A percentile compares a stretch with the other conserved stretches of the same genome.
These are phyloP conservation scores for Melanotaenia maccullochi DNA, from an alignment of 2,797 vertebrate species.

Conservation along the genomic window DNA sequence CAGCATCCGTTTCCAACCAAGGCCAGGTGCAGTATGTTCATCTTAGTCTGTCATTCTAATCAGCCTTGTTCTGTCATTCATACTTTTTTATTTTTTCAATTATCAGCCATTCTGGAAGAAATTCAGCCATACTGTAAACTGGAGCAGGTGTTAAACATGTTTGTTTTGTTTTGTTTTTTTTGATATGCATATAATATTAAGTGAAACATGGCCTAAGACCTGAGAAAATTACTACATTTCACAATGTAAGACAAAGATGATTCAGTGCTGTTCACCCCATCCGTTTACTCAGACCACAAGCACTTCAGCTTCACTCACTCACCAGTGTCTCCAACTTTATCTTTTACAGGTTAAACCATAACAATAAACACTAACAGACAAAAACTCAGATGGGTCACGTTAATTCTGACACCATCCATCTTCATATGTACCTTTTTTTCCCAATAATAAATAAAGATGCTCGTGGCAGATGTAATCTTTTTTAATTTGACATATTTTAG, in stretches of 20 bases:
- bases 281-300: slow-evolving; percentile 47
- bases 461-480: slow-evolving; percentile 47
- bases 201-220: slow-evolving; percentile 73
- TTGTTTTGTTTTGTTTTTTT: slow-evolving; percentile 43
- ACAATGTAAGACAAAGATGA: slow-evolving; percentile 74
- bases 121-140: slow-evolving; percentile 56
- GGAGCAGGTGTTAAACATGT: slow-evolving; percentile 63
- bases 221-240: slow-evolving; percentile 80
- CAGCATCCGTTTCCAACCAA: slow-evolving; percentile 60
- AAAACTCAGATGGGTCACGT: slow-evolving; percentile 61
- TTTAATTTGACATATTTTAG: slow-evolving; percentile 7
- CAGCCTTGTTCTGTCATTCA: slow-evolving; percentile 44
- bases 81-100: slow-evolving; percentile 28
- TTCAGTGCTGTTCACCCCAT: slow-evolving; percentile 60
- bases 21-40: slow-evolving; percentile 46
- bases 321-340: slow-evolving; percentile 42
- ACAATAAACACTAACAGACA: slow-evolving; percentile 58
- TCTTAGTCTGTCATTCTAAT: slow-evolving; percentile 47
- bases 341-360: slow-evolving; percentile 56
- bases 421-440: slow-evolving; percentile 55
- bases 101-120: slow-evolving; percentile 30
- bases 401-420: slow-evolving; percentile 44
- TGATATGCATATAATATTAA: slow-evolving; percentile 78
- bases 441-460: slow-evolving; percentile 63
- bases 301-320: slow-evolving; percentile 49